Conservation (phyloP, 1,140 invertebrate species). For the Oppia nitens region DNA sequence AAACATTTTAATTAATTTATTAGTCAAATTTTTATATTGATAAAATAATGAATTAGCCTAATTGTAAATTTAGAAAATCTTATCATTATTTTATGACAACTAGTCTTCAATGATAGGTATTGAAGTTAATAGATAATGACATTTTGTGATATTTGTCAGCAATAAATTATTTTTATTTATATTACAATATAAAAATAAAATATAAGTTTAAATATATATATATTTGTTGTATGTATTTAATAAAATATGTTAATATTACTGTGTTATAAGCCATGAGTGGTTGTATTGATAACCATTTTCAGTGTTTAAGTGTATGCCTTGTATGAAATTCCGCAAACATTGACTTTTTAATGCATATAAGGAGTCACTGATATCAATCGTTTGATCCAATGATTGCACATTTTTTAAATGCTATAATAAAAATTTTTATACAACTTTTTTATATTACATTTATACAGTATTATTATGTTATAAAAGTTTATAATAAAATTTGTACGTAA, state of each 20-base stretch:
- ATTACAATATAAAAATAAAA: neutral
- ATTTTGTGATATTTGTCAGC: neutral
- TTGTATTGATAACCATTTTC: slow-evolving; percentile 1
- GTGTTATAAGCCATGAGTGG: slow-evolving; percentile 1
- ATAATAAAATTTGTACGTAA: no score
- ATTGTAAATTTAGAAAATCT: no score
- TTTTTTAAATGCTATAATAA: neutral
- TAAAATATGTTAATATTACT: slow-evolving; percentile 2
- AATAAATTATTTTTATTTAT: neutral
- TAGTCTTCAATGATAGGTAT: neutral
- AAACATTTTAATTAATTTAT: no score
- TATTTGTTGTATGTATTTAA: neutral
- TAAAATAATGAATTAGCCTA: no score
- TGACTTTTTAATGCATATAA: neutral
- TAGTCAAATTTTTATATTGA: no score
- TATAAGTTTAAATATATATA: neutral
- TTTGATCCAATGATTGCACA: neutral
- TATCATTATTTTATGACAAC: no score
- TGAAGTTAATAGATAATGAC: neutral
- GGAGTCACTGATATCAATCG: neutral
- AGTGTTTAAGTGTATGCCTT: neutral
- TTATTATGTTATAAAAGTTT: no score
- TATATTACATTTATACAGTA: no score
- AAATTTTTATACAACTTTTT: no score
- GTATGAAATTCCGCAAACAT: slow-evolving; percentile 3